Percentiles rank a stretch among this genome's conserved stretches.
Conservation (phyloP, 2,888 invertebrate genomes). For the Plutella xylostella region DNA sequence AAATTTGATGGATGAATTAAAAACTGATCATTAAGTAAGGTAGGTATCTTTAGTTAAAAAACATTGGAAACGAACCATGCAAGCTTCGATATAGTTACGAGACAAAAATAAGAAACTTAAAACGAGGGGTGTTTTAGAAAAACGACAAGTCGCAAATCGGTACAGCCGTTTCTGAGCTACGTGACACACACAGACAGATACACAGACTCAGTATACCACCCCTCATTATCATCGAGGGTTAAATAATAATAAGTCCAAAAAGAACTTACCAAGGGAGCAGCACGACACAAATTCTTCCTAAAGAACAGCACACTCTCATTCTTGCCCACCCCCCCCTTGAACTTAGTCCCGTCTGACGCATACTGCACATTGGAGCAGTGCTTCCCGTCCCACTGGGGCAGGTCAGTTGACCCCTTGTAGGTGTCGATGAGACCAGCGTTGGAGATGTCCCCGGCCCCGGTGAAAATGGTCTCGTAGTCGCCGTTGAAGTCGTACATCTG, state of each 20-base stretch:
- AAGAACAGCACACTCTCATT: slow-evolving; percentile 82
- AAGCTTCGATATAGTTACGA: no score
- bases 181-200: no score
- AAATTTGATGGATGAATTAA: no score
- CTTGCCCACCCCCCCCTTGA: slow-evolving; percentile 75
- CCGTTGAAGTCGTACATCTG: slow-evolving; percentile 90
- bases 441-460: slow-evolving; percentile 73
- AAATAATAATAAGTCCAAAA: no score
- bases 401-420: slow-evolving; percentile 76
- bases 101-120: no score
- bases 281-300: slow-evolving; percentile 86
- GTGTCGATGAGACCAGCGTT: slow-evolving; percentile 80
- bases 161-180: slow-evolving; percentile 1
- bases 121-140: background rate
- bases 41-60: no score
- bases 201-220: no score
- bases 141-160: background rate
- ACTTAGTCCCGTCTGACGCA: slow-evolving; percentile 89
- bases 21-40: no score
- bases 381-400: slow-evolving; percentile 82
- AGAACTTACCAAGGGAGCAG: slow-evolving; percentile 78
- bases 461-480: slow-evolving; percentile 83
- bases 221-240: no score
- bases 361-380: slow-evolving; percentile 82
- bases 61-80: no score